Evolutionary conservation across 1,140 invertebrate genomes (phyloP).

Genomic region (Kradibia gibbosae): DNA sequence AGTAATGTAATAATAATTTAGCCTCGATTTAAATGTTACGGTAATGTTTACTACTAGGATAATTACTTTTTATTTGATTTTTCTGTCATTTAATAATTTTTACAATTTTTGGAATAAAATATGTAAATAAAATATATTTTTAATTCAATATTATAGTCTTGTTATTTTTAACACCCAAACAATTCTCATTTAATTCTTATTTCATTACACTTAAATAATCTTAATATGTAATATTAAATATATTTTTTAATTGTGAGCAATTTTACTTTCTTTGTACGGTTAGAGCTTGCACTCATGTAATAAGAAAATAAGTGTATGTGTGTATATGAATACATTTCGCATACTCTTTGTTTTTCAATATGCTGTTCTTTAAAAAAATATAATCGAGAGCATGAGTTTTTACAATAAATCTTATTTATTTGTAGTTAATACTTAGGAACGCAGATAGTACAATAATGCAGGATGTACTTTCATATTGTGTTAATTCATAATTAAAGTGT

Average conservation of each 20-base stretch:
- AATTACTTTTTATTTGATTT: not conserved
- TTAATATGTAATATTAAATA: too few species aligned
- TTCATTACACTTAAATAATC: not conserved
- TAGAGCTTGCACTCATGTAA: not conserved
- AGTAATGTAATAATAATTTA: too few species aligned
- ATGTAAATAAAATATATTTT: conserved; percentile 25
- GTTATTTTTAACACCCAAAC: not conserved
- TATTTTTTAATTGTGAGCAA: too few species aligned
- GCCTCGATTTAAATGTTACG: too few species aligned
- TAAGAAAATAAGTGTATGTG: not conserved
- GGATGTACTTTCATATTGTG: not conserved
- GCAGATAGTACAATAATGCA: not conserved
- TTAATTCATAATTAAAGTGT: conserved; percentile 22
- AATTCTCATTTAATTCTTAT: not conserved
- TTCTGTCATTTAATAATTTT: not conserved
- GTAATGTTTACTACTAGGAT: not conserved
- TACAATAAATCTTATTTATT: not conserved
- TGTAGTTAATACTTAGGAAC: not conserved
- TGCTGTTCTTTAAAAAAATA: too few species aligned
- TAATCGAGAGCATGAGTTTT: too few species aligned
- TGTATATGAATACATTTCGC: not conserved
- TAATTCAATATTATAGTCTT: not conserved
- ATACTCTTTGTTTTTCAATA: too few species aligned
- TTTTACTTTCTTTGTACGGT: too few species aligned
- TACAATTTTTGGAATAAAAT: not conserved